Base-by-base conservation (phyloP, 1,140 invertebrate species). In the Reticulitermes speratus region DNA sequence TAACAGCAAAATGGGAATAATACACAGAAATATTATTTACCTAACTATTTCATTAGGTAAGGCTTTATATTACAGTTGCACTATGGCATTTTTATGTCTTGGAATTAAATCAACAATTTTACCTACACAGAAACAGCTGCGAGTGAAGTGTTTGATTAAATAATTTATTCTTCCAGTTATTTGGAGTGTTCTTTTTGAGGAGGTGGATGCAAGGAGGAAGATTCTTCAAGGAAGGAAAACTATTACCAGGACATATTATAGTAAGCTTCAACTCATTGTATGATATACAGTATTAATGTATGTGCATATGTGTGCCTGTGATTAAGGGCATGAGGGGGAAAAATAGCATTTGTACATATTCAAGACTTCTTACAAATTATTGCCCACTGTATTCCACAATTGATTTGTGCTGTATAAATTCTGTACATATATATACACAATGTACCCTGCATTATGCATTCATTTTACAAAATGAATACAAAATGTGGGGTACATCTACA, bases 151-250 rank as follows among this genome's bases (percentile, higher is more conserved):
- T 83, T 9, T 83, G 25, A 44, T 83, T 45, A 83, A 9, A 25
- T 11, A 7, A 12, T 32, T 44, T 44, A 48, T 23, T 69, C 0
- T 91, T 92, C 87, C 90, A 95, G 94, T 95, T 59, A 89, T 95
- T 23, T 88, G 95, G 86, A 94, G 94, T 52, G 91, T 94, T 9
- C 81, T 86, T 44, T 91, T 93, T 87, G 93, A 94, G 88, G 94
- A 95, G 91, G 92, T 92, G 45, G 95, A 96, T 90, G 95, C 93
- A 23, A 92, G 95, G 89, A 92, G 96, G 88, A 96, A 95, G 90
- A 95, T 96, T 89, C 91, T 96, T 59, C 91, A 94, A 87, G 95
- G 95, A 85, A 92, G 96, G 87, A 95, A 95, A 91, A 94, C 95
- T 12, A 93, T 96, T 87, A 96, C 94, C 0, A 93, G 95, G 81